These are phyloP conservation scores for Morbakka virulenta DNA, from an alignment of 30 jellyfish, hydroid and myxozoan species.

Conservation along the genomic window DNA sequence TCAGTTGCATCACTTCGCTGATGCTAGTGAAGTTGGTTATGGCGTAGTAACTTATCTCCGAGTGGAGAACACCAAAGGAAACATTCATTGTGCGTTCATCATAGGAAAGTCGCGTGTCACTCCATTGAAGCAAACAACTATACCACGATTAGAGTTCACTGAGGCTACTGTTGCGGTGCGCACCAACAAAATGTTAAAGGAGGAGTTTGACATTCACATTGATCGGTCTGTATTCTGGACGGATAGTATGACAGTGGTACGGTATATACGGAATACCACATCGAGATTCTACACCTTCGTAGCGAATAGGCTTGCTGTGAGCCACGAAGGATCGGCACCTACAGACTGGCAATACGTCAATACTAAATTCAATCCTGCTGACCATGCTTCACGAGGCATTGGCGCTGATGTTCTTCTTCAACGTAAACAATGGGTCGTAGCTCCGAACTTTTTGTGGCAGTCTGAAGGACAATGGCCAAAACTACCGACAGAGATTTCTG, in stretches of 20 bases:
- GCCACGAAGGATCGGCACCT: slow-evolving; percentile 40
- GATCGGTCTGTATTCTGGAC: slow-evolving; percentile 43
- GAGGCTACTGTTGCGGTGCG: slow-evolving; percentile 65
- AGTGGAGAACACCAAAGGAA: slow-evolving; percentile 6
- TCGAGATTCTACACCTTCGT: slow-evolving; percentile 49
- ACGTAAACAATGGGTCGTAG: slow-evolving; percentile 23
- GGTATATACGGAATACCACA: slow-evolving; percentile 40
- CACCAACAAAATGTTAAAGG: slow-evolving; percentile 22
- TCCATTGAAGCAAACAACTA: slow-evolving; percentile 47
- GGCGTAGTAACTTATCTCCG: slow-evolving; percentile 56
- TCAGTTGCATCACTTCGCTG: slow-evolving; percentile 22
- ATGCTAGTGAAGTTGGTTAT: slow-evolving; percentile 38
- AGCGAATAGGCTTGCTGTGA: slow-evolving; percentile 35
- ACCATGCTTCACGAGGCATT: slow-evolving; percentile 41
- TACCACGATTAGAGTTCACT: slow-evolving; percentile 53
- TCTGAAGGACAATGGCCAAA: slow-evolving; percentile 22
- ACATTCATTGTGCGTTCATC: slow-evolving; percentile 19
- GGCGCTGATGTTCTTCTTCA: neutral
- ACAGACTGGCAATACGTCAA: slow-evolving; percentile 22
- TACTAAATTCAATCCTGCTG: slow-evolving; percentile 17
- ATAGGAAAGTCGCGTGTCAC: slow-evolving; percentile 48
- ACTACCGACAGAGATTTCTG: no score
- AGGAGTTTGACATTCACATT: slow-evolving; percentile 37
- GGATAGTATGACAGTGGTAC: slow-evolving; percentile 47
- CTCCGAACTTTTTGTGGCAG: slow-evolving; percentile 40